phyloP scores from a whole-genome alignment of 2,797 vertebrate species.

The Eutrigla gurnardus region DNA sequence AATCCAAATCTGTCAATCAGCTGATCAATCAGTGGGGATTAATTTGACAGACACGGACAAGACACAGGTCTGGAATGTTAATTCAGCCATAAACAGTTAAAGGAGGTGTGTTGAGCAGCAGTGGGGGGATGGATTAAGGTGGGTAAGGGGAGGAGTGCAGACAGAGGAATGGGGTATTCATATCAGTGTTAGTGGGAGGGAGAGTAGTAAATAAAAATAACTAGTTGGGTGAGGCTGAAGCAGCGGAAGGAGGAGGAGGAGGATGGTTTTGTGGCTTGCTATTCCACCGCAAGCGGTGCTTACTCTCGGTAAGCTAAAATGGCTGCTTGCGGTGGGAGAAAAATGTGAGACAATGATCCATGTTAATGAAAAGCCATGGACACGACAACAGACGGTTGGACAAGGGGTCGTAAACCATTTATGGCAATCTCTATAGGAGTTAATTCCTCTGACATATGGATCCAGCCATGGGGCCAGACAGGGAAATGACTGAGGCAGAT shows the following conservation, averaged over 20 bases:
- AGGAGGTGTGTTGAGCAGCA: slow-evolving; percentile 61
- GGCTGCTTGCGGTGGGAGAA: slow-evolving; percentile 63
- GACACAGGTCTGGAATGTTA: slow-evolving; percentile 64
- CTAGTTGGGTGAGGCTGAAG: slow-evolving; percentile 47
- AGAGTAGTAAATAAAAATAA: slow-evolving; percentile 62
- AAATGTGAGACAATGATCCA: slow-evolving; percentile 66
- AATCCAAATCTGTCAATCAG: slow-evolving; percentile 65
- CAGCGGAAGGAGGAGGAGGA: slow-evolving; percentile 40
- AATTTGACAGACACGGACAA: slow-evolving; percentile 60
- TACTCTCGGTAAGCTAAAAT: slow-evolving; percentile 59
- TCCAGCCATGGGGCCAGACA: slow-evolving; percentile 59
- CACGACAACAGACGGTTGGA: slow-evolving; percentile 49
- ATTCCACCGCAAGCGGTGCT: slow-evolving; percentile 59
- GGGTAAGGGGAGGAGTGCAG: slow-evolving; percentile 49
- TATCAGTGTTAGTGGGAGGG: slow-evolving; percentile 68
- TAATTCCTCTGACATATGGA: slow-evolving; percentile 70
- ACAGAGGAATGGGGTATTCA: slow-evolving; percentile 43
- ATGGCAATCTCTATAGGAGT: slow-evolving; percentile 57
- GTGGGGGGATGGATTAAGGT: slow-evolving; percentile 54
- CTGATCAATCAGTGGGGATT: slow-evolving; percentile 63
- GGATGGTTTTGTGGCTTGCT: slow-evolving; percentile 41
- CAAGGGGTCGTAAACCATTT: slow-evolving; percentile 66
- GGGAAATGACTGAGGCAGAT: slow-evolving; percentile 57
- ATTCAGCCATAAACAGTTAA: slow-evolving; percentile 63
- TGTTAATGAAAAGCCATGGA: slow-evolving; percentile 71